Percentiles rank a stretch among this genome's conserved stretches.
phyloP scores from a whole-genome alignment of 2,113 vertebrate species.

The Cygnus atratus region DNA sequence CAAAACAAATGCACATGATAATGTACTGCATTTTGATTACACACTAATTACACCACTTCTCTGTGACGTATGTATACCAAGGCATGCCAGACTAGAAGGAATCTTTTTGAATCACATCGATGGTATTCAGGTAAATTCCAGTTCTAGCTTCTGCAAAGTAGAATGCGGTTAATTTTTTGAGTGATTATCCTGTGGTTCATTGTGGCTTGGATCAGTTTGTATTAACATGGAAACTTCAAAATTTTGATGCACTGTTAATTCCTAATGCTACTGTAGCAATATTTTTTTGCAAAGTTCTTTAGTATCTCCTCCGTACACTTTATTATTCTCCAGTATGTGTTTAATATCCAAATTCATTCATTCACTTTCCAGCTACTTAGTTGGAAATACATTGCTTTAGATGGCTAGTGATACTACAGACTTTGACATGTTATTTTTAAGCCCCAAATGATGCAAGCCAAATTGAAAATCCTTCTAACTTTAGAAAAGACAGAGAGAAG shows the following conservation, averaged over 20 bases:
- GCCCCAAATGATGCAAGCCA: slow-evolving; percentile 23
- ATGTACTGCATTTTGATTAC: neutral
- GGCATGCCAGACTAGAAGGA: neutral
- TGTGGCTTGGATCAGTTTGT: slow-evolving; percentile 34
- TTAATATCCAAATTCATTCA: slow-evolving; percentile 25
- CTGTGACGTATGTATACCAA: neutral
- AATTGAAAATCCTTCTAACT: neutral
- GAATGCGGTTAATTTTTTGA: slow-evolving; percentile 4
- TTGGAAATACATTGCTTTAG: slow-evolving; percentile 8
- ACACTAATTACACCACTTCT: neutral
- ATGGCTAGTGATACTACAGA: neutral
- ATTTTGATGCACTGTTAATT: slow-evolving; percentile 66
- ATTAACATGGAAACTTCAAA: slow-evolving; percentile 41
- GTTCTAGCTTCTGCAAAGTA: slow-evolving; percentile 23
- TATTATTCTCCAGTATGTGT: neutral
- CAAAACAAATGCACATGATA: neutral
- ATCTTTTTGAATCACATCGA: neutral
- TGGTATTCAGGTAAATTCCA: slow-evolving; percentile 48
- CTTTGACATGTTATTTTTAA: neutral
- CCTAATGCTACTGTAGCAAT: slow-evolving; percentile 60
- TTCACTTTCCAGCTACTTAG: neutral
- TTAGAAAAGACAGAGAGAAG: neutral
- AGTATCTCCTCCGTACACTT: neutral
- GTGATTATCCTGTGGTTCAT: slow-evolving; percentile 35
- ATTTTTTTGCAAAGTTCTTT: slow-evolving; percentile 45